These are phyloP conservation scores for Columba guinea DNA, from an alignment of 2,797 vertebrate species.

Conservation along the genomic window DNA sequence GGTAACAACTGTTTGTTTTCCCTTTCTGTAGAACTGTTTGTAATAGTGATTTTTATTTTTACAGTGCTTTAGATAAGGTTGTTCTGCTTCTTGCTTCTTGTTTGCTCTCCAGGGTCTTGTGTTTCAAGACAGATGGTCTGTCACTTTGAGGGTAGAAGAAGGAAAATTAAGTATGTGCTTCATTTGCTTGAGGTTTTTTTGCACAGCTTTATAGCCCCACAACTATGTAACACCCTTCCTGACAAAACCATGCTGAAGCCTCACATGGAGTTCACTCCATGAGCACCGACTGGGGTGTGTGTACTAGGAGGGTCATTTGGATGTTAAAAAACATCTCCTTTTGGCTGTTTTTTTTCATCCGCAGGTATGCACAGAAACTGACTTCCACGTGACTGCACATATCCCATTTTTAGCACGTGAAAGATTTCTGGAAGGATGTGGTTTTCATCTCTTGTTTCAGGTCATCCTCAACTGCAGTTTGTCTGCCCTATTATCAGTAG, in stretches of 20 bases:
- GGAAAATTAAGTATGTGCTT: background rate
- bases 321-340: background rate
- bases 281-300: background rate
- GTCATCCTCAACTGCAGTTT: background rate
- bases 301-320: background rate
- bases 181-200: accelerated
- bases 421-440: background rate
- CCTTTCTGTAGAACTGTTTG: background rate
- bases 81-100: background rate
- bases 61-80: background rate
- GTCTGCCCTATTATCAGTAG: background rate
- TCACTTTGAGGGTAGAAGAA: background rate
- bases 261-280: accelerated
- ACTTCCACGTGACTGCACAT: accelerated
- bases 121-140: background rate
- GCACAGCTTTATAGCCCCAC: background rate
- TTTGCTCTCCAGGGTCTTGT: background rate
- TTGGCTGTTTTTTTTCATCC: background rate
- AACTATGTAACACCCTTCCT: accelerated
- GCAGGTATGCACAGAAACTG: background rate
- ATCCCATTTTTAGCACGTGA: background rate
- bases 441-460: constrained; percentile 25
- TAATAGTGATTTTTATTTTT: background rate
- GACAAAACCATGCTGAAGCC: background rate
- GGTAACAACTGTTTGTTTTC: background rate